Conservation (phyloP, 2,113 vertebrate genomes). For the Gallinago paraguaiae region DNA sequence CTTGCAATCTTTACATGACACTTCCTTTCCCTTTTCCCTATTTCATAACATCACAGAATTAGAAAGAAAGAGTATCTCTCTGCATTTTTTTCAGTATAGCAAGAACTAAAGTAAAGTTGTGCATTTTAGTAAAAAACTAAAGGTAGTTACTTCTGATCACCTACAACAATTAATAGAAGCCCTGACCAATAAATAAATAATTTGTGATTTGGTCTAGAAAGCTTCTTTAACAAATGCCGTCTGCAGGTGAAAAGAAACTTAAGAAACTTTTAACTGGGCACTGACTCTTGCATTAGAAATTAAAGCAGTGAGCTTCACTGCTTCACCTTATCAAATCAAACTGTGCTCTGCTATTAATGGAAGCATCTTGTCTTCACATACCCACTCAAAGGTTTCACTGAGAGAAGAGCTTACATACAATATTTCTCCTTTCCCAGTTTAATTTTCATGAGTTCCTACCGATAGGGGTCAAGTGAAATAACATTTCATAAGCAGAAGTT, state of each 20-base stretch:
- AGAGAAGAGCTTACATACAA: conserved; percentile 37
- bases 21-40: conserved; percentile 13
- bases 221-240: background rate
- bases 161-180: background rate
- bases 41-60: background rate
- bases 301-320: conserved; percentile 6
- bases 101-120: background rate
- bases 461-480: conserved; percentile 68
- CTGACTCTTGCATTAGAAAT: background rate
- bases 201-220: background rate
- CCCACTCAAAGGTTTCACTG: conserved; percentile 39
- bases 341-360: background rate
- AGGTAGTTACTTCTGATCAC: background rate
- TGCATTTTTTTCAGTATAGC: background rate
- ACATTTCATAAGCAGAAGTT: conserved; percentile 67
- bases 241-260: background rate
- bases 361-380: conserved; percentile 45
- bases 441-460: conserved; percentile 63
- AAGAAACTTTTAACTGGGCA: background rate
- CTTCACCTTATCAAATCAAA: conserved; percentile 23
- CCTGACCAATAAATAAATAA: background rate
- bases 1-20: conserved; percentile 4
- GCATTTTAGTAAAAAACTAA: background rate
- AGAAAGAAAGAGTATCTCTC: background rate
- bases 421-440: conserved; percentile 53